Base-by-base conservation (phyloP, 2,888 invertebrate species). In the Tolmerus cingulatus region DNA sequence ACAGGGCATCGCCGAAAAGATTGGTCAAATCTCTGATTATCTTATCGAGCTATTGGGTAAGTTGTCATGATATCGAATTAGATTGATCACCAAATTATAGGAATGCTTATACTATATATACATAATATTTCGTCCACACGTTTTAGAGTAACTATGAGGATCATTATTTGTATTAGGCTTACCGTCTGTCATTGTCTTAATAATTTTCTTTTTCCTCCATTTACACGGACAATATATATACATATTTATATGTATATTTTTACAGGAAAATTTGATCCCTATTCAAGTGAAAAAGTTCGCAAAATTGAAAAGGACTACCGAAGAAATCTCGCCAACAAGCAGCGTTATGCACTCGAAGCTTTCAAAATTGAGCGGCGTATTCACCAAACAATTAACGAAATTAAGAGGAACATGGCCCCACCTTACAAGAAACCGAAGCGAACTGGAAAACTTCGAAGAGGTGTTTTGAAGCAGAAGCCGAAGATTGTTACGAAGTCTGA, bases 341-440 rank as follows among this genome's bases (percentile, higher is more conserved):
- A 90, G 19, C 91, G 90, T 82, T 88, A 90, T 12, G 92, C 93
- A 0, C 87, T 89, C 1, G 90, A 91, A 74, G 92, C 92, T 1
- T 91, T 90, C 30, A 90, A 90, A 5, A 87, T 91, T 0, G 93
- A 92, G 74, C 89, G 90, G 1, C 91, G 92, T 37, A 92, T 93
- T 14, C 90, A 91, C 1, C 90, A 88, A 37, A 92, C 92, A 87
- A 91, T 92, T 90, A 90, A 90, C 19, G 91, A 91, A 79, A 91
- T 93, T 0, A 90, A 90, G 1, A 90, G 90, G n/a, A 92, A 92
- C 87, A 89, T 92, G 2, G 90, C 90, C 74, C 92, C 92, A 3
- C 91, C 92, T 0, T 91, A 88, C 74, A 88, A 90, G 79, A 90
- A 89, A 86, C 90, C 90, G 0, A 91, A 90, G 74, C 90, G 90